A percentile compares a stretch with the other conserved stretches of the same genome.
These are phyloP conservation scores for Brassicogethes aeneus DNA, from an alignment of 2,888 invertebrate genomes.

Conservation along the genomic window DNA sequence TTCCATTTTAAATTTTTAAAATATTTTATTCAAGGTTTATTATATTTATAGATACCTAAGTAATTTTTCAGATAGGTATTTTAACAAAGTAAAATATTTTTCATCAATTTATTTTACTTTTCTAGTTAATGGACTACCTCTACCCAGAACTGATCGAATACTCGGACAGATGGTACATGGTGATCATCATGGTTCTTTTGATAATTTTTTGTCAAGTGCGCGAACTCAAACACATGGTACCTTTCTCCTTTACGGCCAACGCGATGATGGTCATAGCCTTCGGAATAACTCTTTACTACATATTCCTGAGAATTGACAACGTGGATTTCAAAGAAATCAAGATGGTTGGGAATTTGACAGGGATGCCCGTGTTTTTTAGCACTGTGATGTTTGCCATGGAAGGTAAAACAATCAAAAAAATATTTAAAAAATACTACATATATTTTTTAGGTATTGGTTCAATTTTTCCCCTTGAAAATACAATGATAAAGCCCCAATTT, in stretches of 20 bases:
- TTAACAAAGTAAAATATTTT: too few relatives aligned
- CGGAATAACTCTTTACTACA: slow-evolving; percentile 72
- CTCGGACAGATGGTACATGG: slow-evolving; percentile 54
- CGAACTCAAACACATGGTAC: slow-evolving; percentile 74
- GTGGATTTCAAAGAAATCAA: slow-evolving; percentile 40
- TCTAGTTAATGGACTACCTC: slow-evolving; percentile 48
- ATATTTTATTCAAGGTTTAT: too few relatives aligned
- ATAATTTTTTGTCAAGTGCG: slow-evolving; percentile 65
- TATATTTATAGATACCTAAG: too few relatives aligned
- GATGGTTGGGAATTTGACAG: slow-evolving; percentile 32
- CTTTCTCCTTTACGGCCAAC: slow-evolving; percentile 85
- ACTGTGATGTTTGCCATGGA: slow-evolving; percentile 99
- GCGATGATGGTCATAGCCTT: slow-evolving; percentile 64
- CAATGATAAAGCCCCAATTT: slow-evolving; percentile 74
- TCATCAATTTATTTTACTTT: too few relatives aligned
- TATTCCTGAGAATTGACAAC: slow-evolving; percentile 49
- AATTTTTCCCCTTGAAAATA: slow-evolving; percentile 92
- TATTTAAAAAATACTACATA: too few relatives aligned
- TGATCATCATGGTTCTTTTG: slow-evolving; percentile 58
- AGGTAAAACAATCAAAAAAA: too few relatives aligned
- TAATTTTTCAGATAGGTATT: too few relatives aligned
- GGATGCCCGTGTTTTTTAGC: too few relatives aligned
- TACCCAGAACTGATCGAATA: slow-evolving; percentile 55
- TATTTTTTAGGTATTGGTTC: slow-evolving; percentile 58
- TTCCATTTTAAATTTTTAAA: too few relatives aligned